Evolutionary conservation across 2,113 vertebrate genomes (phyloP).

Genomic region (Gallinago undulata): DNA sequence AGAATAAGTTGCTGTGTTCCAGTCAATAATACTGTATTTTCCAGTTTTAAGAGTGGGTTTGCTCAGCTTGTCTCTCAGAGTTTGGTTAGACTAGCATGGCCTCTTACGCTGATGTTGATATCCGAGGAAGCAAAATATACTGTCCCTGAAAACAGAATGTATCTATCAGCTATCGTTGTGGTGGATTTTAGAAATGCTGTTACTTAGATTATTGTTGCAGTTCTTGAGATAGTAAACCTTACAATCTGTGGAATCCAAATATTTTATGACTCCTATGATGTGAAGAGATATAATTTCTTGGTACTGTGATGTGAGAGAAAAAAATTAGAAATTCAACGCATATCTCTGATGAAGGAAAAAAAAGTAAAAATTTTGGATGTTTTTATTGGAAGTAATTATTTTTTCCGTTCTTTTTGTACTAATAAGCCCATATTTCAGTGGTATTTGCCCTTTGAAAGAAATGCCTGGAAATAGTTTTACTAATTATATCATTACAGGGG

Average conservation of each 20-base stretch:
- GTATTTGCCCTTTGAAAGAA: not conserved
- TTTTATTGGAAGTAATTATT: not conserved
- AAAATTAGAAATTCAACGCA: not conserved
- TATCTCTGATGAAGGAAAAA: not conserved
- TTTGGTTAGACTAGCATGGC: not conserved
- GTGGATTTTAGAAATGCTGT: not conserved
- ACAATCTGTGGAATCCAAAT: not conserved
- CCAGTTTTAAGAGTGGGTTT: not conserved
- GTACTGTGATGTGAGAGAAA: not conserved
- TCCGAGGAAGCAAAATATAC: not conserved
- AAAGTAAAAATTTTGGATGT: not conserved
- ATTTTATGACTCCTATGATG: not conserved
- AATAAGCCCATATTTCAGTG: not conserved
- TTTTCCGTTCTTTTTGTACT: not conserved
- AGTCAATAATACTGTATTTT: not conserved
- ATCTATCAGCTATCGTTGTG: not conserved
- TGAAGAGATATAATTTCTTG: not conserved
- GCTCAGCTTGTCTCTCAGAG: not conserved
- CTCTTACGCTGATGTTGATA: not conserved
- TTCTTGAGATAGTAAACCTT: not conserved
- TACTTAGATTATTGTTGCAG: not conserved
- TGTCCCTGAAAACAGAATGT: not conserved
- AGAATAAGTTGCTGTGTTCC: not conserved
- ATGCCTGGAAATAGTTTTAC: not conserved
- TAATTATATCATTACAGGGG: conserved; percentile 67